Evolutionary conservation across 1,140 invertebrate species (phyloP).

Genomic region (Homarus americanus): DNA sequence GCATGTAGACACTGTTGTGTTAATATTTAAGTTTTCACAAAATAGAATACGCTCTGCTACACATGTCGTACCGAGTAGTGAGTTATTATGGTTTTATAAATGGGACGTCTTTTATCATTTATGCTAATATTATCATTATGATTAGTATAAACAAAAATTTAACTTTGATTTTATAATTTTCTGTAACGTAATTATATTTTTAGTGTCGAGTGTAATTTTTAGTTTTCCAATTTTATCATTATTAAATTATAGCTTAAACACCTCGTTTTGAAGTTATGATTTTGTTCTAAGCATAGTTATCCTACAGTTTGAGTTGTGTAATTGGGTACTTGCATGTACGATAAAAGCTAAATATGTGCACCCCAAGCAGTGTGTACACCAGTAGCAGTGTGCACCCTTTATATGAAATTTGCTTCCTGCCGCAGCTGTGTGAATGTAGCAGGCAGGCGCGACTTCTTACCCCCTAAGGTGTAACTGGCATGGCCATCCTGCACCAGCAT

Average conservation of each 20-base stretch:
- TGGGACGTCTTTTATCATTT: neutral
- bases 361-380: constrained; percentile 11
- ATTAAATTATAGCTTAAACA: constrained; percentile 17
- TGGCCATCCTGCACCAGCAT: constrained; percentile 55
- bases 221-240: constrained; percentile 14
- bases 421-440: constrained; percentile 16
- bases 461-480: constrained; percentile 13
- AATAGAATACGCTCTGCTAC: neutral
- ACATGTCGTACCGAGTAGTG: neutral
- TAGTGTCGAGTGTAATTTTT: constrained; percentile 18
- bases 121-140: constrained; percentile 6
- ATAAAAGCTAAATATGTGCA: constrained; percentile 29
- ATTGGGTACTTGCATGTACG: constrained; percentile 29
- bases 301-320: neutral
- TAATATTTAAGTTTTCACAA: constrained; percentile 9
- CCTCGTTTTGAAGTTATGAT: constrained; percentile 21
- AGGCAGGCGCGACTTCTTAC: neutral
- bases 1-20: neutral
- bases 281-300: neutral
- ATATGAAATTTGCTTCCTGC: constrained; percentile 28
- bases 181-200: neutral
- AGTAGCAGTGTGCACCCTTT: constrained; percentile 7
- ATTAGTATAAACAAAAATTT: neutral
- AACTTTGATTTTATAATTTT: neutral
- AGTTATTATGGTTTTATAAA: neutral